A percentile compares a stretch with the other conserved stretches of the same genome.
Evolutionary conservation across 2,113 vertebrate species (phyloP).

Genomic region (Anhinga anhinga): DNA sequence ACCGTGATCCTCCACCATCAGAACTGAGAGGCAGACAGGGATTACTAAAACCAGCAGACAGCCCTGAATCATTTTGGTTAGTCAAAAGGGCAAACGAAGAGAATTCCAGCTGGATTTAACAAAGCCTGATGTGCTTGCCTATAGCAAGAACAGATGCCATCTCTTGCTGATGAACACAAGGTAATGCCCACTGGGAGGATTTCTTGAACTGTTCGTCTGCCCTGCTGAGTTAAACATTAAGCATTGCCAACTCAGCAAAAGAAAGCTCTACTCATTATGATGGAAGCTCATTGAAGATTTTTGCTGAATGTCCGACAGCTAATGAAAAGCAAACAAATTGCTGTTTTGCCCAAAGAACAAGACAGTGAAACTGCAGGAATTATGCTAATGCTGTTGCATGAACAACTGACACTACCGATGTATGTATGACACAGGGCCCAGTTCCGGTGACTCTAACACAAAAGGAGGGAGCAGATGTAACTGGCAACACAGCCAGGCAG

Average conservation of each 20-base stretch:
- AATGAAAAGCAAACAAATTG: conserved; percentile 10
- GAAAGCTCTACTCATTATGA: not conserved
- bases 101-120: conserved; percentile 18
- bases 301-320: not conserved
- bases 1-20: not conserved
- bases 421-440: not conserved
- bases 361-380: not conserved
- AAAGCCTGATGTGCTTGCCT: not conserved
- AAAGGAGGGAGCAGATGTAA: not conserved
- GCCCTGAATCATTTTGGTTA: not conserved
- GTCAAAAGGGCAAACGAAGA: not conserved
- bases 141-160: conserved; percentile 5
- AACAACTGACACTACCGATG: not conserved
- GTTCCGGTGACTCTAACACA: not conserved
- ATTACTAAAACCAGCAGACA: not conserved
- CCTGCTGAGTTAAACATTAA: not conserved
- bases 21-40: not conserved
- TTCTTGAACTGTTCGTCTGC: not conserved
- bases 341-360: not conserved
- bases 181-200: conserved; percentile 13
- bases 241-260: not conserved
- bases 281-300: not conserved
- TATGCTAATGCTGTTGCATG: not conserved
- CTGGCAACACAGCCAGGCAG: not conserved
- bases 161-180: conserved; percentile 30